phyloP scores from a whole-genome alignment of 2,888 invertebrate genomes.

The Maniola hyperantus region DNA sequence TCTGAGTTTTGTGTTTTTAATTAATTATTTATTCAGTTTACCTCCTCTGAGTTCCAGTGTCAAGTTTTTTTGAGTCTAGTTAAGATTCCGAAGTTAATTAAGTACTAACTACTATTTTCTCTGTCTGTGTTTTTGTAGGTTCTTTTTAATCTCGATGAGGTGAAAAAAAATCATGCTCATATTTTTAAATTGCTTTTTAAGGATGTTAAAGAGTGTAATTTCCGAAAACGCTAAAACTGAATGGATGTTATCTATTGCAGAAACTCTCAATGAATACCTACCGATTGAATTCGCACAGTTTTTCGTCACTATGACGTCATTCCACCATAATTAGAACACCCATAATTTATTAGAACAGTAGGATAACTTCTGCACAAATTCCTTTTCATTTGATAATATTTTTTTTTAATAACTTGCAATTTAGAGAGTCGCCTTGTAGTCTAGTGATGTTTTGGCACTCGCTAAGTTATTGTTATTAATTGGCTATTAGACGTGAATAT shows the following conservation, averaged over 20 bases:
- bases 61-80: no score
- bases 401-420: not conserved
- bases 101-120: no score
- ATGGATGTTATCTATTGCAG: not conserved
- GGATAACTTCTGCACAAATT: not conserved
- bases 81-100: no score
- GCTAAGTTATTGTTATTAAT: not conserved
- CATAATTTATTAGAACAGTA: not conserved
- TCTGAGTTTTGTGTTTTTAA: no score
- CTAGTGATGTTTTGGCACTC: slow-evolving; percentile 6
- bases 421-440: slow-evolving; percentile 1
- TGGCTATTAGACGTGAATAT: not conserved
- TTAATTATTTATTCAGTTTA: no score
- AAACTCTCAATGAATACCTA: not conserved
- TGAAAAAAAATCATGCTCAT: not conserved
- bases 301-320: slow-evolving; percentile 50
- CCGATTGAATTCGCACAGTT: slow-evolving; percentile 45
- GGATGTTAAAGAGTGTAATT: not conserved
- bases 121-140: not conserved
- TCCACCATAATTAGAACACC: slow-evolving; percentile 45
- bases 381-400: not conserved
- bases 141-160: not conserved
- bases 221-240: not conserved
- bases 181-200: not conserved
- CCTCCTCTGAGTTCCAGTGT: no score